Evolutionary conservation across 1,140 invertebrate genomes (phyloP).

Genomic region (Penaeus vannamei): DNA sequence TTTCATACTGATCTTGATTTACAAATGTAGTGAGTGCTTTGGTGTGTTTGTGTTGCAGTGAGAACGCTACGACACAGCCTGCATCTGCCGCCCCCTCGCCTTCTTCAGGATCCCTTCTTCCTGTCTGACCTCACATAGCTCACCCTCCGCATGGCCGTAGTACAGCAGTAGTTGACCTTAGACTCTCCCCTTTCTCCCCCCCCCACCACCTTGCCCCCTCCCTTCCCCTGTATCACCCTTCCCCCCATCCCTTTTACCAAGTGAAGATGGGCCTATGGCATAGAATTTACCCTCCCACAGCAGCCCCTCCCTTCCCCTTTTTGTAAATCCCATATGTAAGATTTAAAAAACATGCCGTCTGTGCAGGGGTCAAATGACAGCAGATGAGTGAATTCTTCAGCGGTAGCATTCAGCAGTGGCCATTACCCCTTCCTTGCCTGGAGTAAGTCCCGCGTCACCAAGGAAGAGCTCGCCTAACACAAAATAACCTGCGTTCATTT

Average conservation of each 20-base stretch:
- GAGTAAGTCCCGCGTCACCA: no score
- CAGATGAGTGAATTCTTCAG: no score
- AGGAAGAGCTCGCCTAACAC: no score
- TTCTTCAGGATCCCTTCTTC: constrained; percentile 57
- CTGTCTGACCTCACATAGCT: constrained; percentile 60
- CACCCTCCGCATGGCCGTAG: constrained; percentile 51
- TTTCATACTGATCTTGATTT: constrained; percentile 19
- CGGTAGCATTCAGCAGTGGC: no score
- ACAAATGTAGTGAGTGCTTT: constrained; percentile 33
- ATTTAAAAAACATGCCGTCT: no score
- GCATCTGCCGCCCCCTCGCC: constrained; percentile 58
- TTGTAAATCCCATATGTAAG: no score
- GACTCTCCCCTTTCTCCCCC: neutral
- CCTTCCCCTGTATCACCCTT: neutral
- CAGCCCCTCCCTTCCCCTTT: no score
- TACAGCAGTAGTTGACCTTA: constrained; percentile 5
- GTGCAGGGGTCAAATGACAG: no score
- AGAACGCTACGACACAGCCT: constrained; percentile 62
- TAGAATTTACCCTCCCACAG: no score
- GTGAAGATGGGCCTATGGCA: no score
- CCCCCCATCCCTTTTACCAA: neutral
- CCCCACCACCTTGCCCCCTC: neutral
- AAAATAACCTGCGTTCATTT: no score
- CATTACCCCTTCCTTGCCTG: no score
- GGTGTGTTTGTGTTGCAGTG: constrained; percentile 61